phyloP scores from a whole-genome alignment of 1,140 invertebrate genomes.

The Leptinotarsa lineolata region DNA sequence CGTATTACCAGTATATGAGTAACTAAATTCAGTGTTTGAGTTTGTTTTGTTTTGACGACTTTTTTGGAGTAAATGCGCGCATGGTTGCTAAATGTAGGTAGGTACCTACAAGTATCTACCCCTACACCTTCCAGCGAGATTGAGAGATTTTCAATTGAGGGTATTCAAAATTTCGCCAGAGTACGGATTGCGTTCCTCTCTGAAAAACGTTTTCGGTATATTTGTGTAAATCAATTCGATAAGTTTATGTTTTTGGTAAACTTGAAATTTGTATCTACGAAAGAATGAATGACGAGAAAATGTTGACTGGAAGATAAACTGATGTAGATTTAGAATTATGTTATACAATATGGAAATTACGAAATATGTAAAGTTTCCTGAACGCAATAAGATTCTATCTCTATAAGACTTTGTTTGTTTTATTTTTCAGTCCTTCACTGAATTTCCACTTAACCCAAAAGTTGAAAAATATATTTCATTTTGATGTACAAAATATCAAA shows the following conservation, averaged over 20 bases:
- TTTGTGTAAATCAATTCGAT: slow-evolving; percentile 31
- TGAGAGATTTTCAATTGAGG: slow-evolving; percentile 46
- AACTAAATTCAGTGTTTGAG: slow-evolving; percentile 42
- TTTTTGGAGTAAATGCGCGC: slow-evolving; percentile 38
- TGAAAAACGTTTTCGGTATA: slow-evolving; percentile 41
- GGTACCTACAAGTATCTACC: no score
- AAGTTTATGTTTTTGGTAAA: slow-evolving; percentile 38
- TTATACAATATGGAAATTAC: slow-evolving; percentile 52
- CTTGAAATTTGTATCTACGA: slow-evolving; percentile 35
- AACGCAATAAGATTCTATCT: slow-evolving; percentile 57
- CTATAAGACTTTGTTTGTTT: slow-evolving; percentile 45
- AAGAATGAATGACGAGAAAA: slow-evolving; percentile 28
- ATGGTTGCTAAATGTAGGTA: slow-evolving; percentile 41
- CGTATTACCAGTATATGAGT: slow-evolving; percentile 43
- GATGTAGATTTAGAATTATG: slow-evolving; percentile 42
- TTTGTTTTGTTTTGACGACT: slow-evolving; percentile 36
- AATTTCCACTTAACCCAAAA: no score
- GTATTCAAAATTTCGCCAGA: slow-evolving; percentile 48
- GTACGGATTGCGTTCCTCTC: slow-evolving; percentile 54
- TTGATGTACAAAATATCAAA: no score
- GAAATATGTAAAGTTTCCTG: slow-evolving; percentile 56
- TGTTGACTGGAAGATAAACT: not conserved
- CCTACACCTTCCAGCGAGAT: slow-evolving; percentile 35
- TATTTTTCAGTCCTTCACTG: slow-evolving; percentile 10
- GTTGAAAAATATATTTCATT: no score